These are phyloP conservation scores for Amorpha juglandis DNA, from an alignment of 2,888 invertebrate species.

Conservation along the genomic window DNA sequence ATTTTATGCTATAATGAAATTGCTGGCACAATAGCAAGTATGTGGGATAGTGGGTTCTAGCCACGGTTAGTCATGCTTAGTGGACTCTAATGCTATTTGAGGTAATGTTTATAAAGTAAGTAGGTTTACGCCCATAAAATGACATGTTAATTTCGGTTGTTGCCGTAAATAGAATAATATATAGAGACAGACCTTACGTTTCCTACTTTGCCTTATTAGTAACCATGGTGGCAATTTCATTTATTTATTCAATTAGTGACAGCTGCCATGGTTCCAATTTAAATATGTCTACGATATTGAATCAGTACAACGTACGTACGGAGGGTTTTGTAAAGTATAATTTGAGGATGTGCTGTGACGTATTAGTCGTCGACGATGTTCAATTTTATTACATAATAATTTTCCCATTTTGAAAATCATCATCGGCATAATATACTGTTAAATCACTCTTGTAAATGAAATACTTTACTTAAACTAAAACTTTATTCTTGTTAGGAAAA, in stretches of 20 bases:
- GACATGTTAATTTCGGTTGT: not conserved
- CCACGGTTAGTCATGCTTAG: slow-evolving; percentile 1
- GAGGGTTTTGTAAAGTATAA: not conserved
- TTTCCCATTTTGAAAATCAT: too few relatives aligned
- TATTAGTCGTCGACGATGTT: too few relatives aligned
- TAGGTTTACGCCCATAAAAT: not conserved
- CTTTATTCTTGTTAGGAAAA: too few relatives aligned
- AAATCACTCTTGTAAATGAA: too few relatives aligned
- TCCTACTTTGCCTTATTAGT: slow-evolving; percentile 20
- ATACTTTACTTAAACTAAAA: too few relatives aligned
- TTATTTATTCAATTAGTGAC: too few relatives aligned
- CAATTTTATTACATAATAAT: too few relatives aligned
- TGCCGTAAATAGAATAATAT: slow-evolving; percentile 1
- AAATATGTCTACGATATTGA: too few relatives aligned
- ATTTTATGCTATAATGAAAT: slow-evolving; percentile 23
- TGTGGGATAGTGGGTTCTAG: not conserved
- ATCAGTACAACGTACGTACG: not conserved
- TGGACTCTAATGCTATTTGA: not conserved
- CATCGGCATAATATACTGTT: too few relatives aligned
- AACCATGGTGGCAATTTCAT: not conserved
- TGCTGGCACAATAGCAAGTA: slow-evolving; percentile 24
- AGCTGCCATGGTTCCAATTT: too few relatives aligned
- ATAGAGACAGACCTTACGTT: not conserved
- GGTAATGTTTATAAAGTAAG: not conserved
- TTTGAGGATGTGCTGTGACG: not conserved